Evolutionary conservation across 1,140 invertebrate species (phyloP), one percentile per base, ranked within the genome.

Genomic region (Drosophila tropicalis): DNA sequence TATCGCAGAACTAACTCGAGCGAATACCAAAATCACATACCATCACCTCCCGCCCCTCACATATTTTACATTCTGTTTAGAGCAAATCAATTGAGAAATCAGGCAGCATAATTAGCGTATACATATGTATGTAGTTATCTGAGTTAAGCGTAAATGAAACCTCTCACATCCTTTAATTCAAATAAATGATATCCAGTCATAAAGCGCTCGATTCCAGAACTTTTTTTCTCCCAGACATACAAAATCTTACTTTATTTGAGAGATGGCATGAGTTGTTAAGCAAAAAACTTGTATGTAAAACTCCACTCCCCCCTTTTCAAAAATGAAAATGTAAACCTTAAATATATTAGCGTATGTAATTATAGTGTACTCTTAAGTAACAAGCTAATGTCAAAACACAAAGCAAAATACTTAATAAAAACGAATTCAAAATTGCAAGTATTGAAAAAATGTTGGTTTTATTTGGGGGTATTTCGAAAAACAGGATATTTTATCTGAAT

Each of bases 361-460:
- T 62, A 57, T 79, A 86, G 57, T 66, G 3, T 76, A 68, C 58
- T 17, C 44, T 56, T 87, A 85, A 87, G 79, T 25, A 87, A 86
- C 55, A 75, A 79, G 66, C 63, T 82, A 86, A 76, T 76, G 71
- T 85, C 75, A 58, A 58, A 34, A 58, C 32, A 36, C 56, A 58
- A 58, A 58, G 32, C 56, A 71, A 77, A 71, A 73, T 83, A 87
- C 63, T 70, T 73, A 87, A 87, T 89, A 87, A 87, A 87, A 66
- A 71, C 60, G 73, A 80, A 84, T 89, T 84, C 55, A 80, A 89
- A 89, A 89, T 87, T 71, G 83, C 70, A 89, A 77, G 63, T 68
- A 73, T 62, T 79, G 63, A 72, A 78, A 72, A 15, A 34, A 57
- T 12, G 3, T 36, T 64, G 3, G 22, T 1, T 51, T 6, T 17